Base-by-base conservation (phyloP, 2,797 vertebrate species). In the Kryptopterus vitreolus region DNA sequence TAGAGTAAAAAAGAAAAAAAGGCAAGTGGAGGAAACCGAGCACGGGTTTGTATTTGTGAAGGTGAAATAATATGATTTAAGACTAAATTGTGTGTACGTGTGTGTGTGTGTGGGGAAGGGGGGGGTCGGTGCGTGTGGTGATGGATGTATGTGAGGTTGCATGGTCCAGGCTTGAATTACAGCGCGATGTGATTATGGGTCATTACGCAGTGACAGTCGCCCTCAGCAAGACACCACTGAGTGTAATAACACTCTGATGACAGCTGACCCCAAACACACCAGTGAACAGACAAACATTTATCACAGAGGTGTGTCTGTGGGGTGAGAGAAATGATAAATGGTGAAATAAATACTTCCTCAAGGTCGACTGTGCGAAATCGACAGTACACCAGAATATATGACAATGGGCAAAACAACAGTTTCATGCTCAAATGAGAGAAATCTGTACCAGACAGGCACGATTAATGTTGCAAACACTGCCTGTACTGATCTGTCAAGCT, bases 51-150 rank as follows among this genome's bases (percentile, higher is more conserved):
- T 53, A 80, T 11, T 15, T 65, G 16, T 74, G 48, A 66, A 66
- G 48, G 48, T 59, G 29, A 78, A 68, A 55, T 68, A 68, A 58
- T 55, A 55, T 77, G 62, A 52, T 68, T 77, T 55, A 43, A 58
- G 33, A 53, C 43, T 53, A 58, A 74, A 74, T 58, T 43, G 46
- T 76, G 26, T 50, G n/a, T 58, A 18, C 10, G 18, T 1, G 61
- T 77, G 81, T 3, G 29, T 53, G 63, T 65, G 61, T 63, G 31
- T 63, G 61, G 38, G 33, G n/a, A n/a, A n/a, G n/a, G n/a, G n/a
- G n/a, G n/a, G n/a, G n/a, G n/a, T n/a, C n/a, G n/a, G n/a, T 43
- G 76, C 81, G 78, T 84, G 71, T 58, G 52, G 74, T 86, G 87
- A 83, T 81, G 77, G 80, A 81, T 82, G 33, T 0, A 50, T 87